Base-by-base conservation (phyloP, 2,113 vertebrate genomes). In the Alouatta palliata region DNA sequence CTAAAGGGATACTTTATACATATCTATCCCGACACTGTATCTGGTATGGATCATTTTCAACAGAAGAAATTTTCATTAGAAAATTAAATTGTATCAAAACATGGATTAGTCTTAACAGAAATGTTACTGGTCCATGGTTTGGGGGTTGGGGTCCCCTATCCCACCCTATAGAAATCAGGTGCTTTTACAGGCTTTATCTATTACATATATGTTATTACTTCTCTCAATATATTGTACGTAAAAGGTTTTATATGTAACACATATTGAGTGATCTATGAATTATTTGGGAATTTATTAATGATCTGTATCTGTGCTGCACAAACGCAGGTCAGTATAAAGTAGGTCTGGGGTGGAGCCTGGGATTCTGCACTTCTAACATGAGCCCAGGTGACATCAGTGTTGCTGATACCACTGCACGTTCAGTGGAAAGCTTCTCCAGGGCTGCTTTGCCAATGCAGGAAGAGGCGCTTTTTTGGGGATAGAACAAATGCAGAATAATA, bases 61-160 rank as follows among this genome's bases (percentile, higher is more conserved):
- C 19, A 80, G 21, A 61, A 56, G 20, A 86, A 75, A 80, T 88
- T 77, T 93, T 43, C 3, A 64, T 81, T 79, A 81, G 30, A 94
- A 90, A 86, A 89, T 3, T 66, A 56, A 76, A 85, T 92, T 91
- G 94, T 76, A 76, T 81, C 75, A 95, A 84, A 79, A 90, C 6
- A 84, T 92, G 21, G 71, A 91, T 89, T 79, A 56, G 11, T 66
- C 45, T 58, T 82, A 66, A 75, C 10, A 82, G 68, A 45, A 95
- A 61, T 87, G 16, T 40, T 64, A 64, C 1, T 83, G 90, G 4
- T 84, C 70, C 77, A 13, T 64, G 61, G 61, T 30, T 30, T 32
- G 12, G 61, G 27, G 27, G 5, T 14, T 32, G 61, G 12, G 61
- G 27, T 64, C 27, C 61, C 27, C 12, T 32, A 64, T 64, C 61